Percentiles rank a stretch among this genome's conserved stretches.
Conservation (phyloP, 2,888 invertebrate species). For the Sinodicranocentrus sp. region DNA sequence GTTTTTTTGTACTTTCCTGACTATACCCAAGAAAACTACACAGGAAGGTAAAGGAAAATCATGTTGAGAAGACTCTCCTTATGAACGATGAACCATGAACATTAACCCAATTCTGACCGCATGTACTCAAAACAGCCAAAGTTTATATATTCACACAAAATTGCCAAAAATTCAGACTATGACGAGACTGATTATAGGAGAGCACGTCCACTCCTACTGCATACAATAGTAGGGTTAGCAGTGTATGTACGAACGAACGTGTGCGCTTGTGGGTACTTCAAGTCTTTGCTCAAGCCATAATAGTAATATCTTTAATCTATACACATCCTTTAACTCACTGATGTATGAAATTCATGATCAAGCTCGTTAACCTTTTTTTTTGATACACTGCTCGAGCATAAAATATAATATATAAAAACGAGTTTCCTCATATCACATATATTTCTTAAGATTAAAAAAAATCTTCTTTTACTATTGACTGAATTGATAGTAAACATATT, state of each 20-base stretch:
- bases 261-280: too few species aligned
- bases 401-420: slow-evolving; percentile 14
- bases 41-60: neutral
- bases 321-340: slow-evolving; percentile 13
- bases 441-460: slow-evolving; percentile 10
- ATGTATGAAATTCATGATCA: slow-evolving; percentile 56
- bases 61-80: slow-evolving; percentile 10
- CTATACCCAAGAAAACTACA: neutral
- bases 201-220: too few species aligned
- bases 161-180: too few species aligned
- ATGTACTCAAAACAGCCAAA: slow-evolving; percentile 15
- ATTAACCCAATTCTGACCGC: slow-evolving; percentile 54
- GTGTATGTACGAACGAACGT: too few species aligned
- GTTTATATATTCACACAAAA: too few species aligned
- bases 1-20: slow-evolving; percentile 32
- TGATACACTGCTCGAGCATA: slow-evolving; percentile 12
- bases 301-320: too few species aligned
- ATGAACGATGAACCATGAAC: slow-evolving; percentile 61
- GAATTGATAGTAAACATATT: slow-evolving; percentile 20
- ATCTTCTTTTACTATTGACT: slow-evolving; percentile 31
- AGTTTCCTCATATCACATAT: slow-evolving; percentile 45
- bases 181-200: too few species aligned
- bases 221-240: too few species aligned
- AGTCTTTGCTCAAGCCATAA: too few species aligned
- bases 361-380: slow-evolving; percentile 25